These are phyloP conservation scores for Autographa pulchrina DNA, from an alignment of 2,888 invertebrate genomes.

Conservation along the genomic window DNA sequence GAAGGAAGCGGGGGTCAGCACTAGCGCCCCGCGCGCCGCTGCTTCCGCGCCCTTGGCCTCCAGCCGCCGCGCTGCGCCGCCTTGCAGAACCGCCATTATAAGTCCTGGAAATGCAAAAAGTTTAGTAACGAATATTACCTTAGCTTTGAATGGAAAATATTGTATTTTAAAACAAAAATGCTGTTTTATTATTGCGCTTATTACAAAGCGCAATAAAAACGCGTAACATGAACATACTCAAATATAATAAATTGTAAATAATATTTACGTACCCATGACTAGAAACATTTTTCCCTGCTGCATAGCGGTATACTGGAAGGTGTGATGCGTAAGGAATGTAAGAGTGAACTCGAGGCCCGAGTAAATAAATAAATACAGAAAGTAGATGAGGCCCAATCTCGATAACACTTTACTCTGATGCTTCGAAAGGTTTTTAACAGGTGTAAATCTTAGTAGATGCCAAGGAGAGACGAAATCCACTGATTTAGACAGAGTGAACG, in stretches of 20 bases:
- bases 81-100: conserved; percentile 97
- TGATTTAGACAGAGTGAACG: conserved; percentile 91
- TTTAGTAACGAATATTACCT: background rate
- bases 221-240: background rate
- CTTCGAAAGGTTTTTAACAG: conserved; percentile 91
- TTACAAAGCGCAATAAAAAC: too few species aligned
- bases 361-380: conserved; percentile 97
- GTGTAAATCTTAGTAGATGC: conserved; percentile 89
- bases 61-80: conserved; percentile 95
- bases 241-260: background rate
- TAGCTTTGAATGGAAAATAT: background rate
- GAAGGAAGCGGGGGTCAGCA: conserved; percentile 96
- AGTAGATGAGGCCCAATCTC: conserved; percentile 94
- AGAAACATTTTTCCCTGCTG: conserved; percentile 99
- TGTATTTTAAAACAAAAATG: background rate
- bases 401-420: conserved; percentile 91
- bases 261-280: conserved; percentile 92
- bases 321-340: conserved; percentile 98
- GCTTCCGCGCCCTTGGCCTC: conserved; percentile 91
- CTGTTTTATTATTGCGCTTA: background rate
- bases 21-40: conserved; percentile 93
- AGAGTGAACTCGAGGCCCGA: conserved; percentile 99
- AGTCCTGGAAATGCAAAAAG: conserved; percentile 84
- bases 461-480: conserved; percentile 85
- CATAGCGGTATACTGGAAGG: conserved; percentile 97